Conservation (phyloP, 2,888 invertebrate genomes). For the Mesodorylaimus sp. region DNA sequence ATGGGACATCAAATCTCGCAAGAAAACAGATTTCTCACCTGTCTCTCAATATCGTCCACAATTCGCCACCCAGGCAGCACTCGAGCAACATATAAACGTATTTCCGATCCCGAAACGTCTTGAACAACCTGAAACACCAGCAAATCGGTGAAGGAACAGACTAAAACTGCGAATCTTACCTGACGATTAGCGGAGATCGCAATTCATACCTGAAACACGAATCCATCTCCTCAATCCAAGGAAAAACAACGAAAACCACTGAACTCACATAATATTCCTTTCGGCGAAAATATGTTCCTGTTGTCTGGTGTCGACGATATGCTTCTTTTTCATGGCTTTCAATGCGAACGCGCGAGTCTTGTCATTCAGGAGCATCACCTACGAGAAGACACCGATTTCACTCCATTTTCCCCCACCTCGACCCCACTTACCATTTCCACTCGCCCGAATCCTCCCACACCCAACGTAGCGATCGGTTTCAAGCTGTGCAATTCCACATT, state of each 20-base stretch:
- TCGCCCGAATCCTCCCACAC: constrained; percentile 77
- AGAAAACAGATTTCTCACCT: too few species aligned
- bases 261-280: constrained; percentile 61
- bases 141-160: too few species aligned
- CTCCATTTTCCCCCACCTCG: neutral
- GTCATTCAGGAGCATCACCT: constrained; percentile 35
- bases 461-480: constrained; percentile 61
- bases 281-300: constrained; percentile 74
- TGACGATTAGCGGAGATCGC: constrained; percentile 54
- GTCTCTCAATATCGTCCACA: constrained; percentile 80
- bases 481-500: constrained; percentile 56
- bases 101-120: constrained; percentile 72
- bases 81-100: constrained; percentile 89
- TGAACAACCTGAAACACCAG: constrained; percentile 48
- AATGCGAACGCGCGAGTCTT: constrained; percentile 50
- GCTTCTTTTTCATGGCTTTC: constrained; percentile 70
- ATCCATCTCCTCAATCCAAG: too few species aligned
- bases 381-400: constrained; percentile 6
- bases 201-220: too few species aligned
- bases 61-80: constrained; percentile 76
- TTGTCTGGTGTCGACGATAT: constrained; percentile 68
- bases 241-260: too few species aligned
- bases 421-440: constrained; percentile 40
- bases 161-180: constrained; percentile 39
- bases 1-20: too few species aligned